These are phyloP conservation scores for Cynaeus angustus DNA, from an alignment of 2,888 invertebrate species.

Conservation along the genomic window DNA sequence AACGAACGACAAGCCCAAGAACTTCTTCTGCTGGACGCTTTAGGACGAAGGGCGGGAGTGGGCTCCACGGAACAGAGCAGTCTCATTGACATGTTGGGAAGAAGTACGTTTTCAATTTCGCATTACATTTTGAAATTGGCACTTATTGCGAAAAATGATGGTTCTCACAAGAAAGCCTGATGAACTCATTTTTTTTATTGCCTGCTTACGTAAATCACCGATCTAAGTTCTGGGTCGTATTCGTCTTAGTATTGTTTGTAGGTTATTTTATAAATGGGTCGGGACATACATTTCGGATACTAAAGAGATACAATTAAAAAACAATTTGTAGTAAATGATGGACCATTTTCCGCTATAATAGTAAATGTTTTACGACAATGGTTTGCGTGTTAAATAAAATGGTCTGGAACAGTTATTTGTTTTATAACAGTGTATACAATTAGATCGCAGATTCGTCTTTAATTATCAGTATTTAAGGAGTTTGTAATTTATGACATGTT, in stretches of 20 bases:
- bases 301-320: constrained; percentile 35
- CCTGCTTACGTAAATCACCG: constrained; percentile 1
- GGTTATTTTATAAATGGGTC: constrained; percentile 26
- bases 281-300: background rate
- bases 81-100: constrained; percentile 88
- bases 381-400: constrained; percentile 45
- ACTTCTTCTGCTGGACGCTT: constrained; percentile 81
- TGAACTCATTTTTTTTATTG: constrained; percentile 15
- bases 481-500: constrained; percentile 1
- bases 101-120: constrained; percentile 77
- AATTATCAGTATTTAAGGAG: constrained; percentile 22
- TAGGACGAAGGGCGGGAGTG: constrained; percentile 79
- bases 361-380: constrained; percentile 28
- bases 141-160: constrained; percentile 4
- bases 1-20: constrained; percentile 84
- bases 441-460: constrained; percentile 24
- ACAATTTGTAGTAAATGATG: constrained; percentile 31
- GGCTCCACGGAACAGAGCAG: constrained; percentile 78
- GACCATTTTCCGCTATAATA: constrained; percentile 14
- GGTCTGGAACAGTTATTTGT: constrained; percentile 40
- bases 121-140: constrained; percentile 16
- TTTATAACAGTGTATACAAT: constrained; percentile 42
- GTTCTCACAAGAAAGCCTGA: constrained; percentile 24
- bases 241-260: background rate
- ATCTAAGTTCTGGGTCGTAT: background rate